Evolutionary conservation across 2,797 vertebrate species (phyloP).

Genomic region (Anisognathus igniventris): DNA sequence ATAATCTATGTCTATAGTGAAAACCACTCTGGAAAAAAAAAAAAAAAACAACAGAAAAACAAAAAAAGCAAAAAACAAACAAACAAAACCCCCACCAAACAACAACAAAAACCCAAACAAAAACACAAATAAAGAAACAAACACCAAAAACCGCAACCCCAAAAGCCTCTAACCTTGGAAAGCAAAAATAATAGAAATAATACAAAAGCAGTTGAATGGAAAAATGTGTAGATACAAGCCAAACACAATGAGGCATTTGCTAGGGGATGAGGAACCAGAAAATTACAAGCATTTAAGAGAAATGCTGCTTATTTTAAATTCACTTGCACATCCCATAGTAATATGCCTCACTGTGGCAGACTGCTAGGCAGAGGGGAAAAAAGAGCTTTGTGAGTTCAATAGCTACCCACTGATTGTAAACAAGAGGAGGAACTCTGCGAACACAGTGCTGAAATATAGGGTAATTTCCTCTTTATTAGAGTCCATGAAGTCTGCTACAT

Average conservation of each 20-base stretch:
- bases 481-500: slow-evolving; percentile 31
- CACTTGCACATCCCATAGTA: slow-evolving; percentile 18
- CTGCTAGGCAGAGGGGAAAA: background rate
- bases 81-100: background rate
- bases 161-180: background rate
- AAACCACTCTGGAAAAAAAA: background rate
- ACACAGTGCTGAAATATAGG: slow-evolving; percentile 57
- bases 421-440: slow-evolving; percentile 38
- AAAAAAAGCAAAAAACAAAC: background rate
- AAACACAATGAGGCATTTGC: slow-evolving; percentile 57
- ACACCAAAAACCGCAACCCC: no score
- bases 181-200: slow-evolving; percentile 40
- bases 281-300: slow-evolving; percentile 71
- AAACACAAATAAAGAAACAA: background rate
- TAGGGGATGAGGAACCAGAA: slow-evolving; percentile 38
- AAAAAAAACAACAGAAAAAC: background rate
- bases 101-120: background rate
- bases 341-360: slow-evolving; percentile 24
- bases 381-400: slow-evolving; percentile 51
- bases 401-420: slow-evolving; percentile 58
- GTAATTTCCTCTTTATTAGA: slow-evolving; percentile 62
- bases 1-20: slow-evolving; percentile 45
- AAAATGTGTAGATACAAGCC: slow-evolving; percentile 60
- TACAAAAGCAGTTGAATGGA: slow-evolving; percentile 14
- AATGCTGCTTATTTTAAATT: slow-evolving; percentile 68